Conservation (phyloP, 1,140 invertebrate genomes). For the Pseudomyrmex pallidus region DNA sequence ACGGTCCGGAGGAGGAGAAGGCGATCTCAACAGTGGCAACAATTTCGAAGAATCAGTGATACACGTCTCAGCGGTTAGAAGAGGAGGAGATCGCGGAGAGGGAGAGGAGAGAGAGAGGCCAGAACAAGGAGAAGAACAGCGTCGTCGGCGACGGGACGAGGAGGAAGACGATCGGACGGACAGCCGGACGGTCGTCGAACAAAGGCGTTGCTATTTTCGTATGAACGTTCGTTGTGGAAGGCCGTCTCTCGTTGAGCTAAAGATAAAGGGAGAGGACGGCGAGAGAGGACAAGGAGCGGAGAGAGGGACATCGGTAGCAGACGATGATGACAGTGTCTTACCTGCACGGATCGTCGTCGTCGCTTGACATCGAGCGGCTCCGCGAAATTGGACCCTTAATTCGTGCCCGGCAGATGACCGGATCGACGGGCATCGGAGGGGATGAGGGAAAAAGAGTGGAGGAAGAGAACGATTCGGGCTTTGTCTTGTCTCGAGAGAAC, state of each 20-base stretch:
- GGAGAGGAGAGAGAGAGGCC: constrained; percentile 1
- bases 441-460: background rate
- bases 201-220: constrained; percentile 72
- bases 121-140: constrained; percentile 43
- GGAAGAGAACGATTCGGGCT: constrained; percentile 64
- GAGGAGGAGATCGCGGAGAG: background rate
- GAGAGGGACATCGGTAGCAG: constrained; percentile 53
- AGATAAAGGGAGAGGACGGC: constrained; percentile 8
- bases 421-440: background rate
- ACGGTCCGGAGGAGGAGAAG: constrained; percentile 37
- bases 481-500: constrained; percentile 73
- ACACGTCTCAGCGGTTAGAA: constrained; percentile 38
- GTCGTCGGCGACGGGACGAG: constrained; percentile 21
- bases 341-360: constrained; percentile 54
- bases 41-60: constrained; percentile 55
- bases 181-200: constrained; percentile 57
- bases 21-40: constrained; percentile 42
- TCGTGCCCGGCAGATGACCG: constrained; percentile 53
- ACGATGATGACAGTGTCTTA: constrained; percentile 67
- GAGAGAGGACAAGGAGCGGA: background rate
- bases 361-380: constrained; percentile 49
- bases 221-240: constrained; percentile 60
- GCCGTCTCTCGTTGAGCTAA: constrained; percentile 40
- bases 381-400: constrained; percentile 55
- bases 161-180: constrained; percentile 58